Evolutionary conservation across 2,113 vertebrate genomes (phyloP), one percentile per base, ranked within the genome.

Genomic region (Lampris incognitus): DNA sequence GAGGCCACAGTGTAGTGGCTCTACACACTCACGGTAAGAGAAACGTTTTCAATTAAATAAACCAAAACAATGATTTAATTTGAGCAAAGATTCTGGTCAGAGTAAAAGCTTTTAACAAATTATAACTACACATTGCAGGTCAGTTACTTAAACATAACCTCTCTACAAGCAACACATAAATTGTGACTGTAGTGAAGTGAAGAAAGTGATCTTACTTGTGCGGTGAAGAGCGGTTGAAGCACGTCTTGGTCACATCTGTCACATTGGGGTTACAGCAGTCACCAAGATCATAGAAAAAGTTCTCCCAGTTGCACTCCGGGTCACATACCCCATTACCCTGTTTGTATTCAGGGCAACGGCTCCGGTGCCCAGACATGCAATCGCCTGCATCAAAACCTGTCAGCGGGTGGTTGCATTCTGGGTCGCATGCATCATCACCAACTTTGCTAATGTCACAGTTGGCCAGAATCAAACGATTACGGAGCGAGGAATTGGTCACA

Each of bases 371-470:
- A 13, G 83, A 92, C 10, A 94, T 94, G 81, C 98, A 99, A 83
- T 98, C 97, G 0, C 98, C 98, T 0, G 96, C 97, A 0, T 99
- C 98, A 0, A 93, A 96, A 0, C 98, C 98, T 0, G 98, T 99
- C 78, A 98, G 90, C 0, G 96, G 97, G 90, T 99, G 98, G 89
- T 98, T 99, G 89, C 98, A 99, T 85, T 99, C 97, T 0, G 95
- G 95, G 73, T 99, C 97, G 0, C 98, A 99, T 42, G 84, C 92
- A 62, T 96, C 96, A 0, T 98, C 95, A 0, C 97, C 98, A 0
- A 99, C 96, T 92, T 99, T 99, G 92, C 94, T 95, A 82, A 98
- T 97, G 55, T 99, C 98, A 6, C 98, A 99, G 93, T 99, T 99
- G 66, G 98, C 97, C 49, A 99, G 90, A 79, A 99, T 95, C 79